Evolutionary conservation across 2,888 invertebrate species (phyloP), one percentile per base, ranked within the genome.

Genomic region (Agrilus biguttatus): DNA sequence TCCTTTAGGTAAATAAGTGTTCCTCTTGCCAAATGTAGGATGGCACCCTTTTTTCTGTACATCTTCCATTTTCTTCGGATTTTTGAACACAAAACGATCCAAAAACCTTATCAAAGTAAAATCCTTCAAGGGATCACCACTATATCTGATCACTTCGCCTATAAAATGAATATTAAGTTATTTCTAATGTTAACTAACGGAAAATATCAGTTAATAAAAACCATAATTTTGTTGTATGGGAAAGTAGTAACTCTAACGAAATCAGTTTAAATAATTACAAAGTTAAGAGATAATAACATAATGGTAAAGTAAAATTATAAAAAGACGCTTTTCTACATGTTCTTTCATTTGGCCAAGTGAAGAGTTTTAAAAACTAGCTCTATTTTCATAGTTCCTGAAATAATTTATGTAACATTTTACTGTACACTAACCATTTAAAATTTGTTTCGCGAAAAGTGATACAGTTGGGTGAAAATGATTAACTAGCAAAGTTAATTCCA

Each of bases 31-130:
- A 42, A 83, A 74, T 49, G 72, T 73, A 0, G 79, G 78, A 60
- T 80, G 77, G 0, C 74, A 74, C 0, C 75, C 78, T 36, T 54
- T 67, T 45, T 62, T 71, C 52, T 68, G 72, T 34, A 65, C 65
- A n/a, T 69, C 72, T 0, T 68, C 68, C 1, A 69, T 55, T 50
- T 77, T 80, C 62, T 87, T 88, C 0, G 88, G 88, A 70, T 98
- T 98, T 61, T 92, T 89, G 63, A 90, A 96, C 8, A 90, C 90
- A 64, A 96, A 97, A 36, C 96, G 75, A 58, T 98, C 96, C 37
- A 98, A 70, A 65, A 98, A 98, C 39, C 89, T 74, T 39, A 90
- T 83, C 33, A 91, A 70, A 0, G 86, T 83, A 62, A 96, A 92
- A 66, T 98, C 97, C 55, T 86, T 79, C 3, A 98, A 67, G 0